These are phyloP conservation scores for Setophaga coronata DNA, from an alignment of 2,113 vertebrate genomes.

Conservation along the genomic window DNA sequence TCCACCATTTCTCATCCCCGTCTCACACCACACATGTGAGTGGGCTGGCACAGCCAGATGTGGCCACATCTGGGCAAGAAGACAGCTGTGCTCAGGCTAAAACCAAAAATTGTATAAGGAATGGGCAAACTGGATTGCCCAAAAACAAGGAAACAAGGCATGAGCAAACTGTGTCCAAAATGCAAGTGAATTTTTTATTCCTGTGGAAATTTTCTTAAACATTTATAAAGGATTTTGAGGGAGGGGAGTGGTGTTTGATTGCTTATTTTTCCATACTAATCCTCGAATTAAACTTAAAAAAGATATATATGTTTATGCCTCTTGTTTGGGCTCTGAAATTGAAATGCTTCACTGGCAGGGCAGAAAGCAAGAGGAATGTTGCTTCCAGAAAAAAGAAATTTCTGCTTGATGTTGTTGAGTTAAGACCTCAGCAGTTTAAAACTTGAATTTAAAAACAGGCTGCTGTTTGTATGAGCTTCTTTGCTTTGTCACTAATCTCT, in stretches of 20 bases:
- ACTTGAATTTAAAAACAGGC: neutral
- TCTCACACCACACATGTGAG: accelerated
- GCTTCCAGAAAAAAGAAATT: neutral
- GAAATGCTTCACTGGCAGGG: neutral
- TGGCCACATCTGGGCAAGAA: neutral
- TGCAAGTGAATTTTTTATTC: neutral
- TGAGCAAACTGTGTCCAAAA: neutral
- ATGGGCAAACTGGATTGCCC: neutral
- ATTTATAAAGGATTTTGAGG: neutral
- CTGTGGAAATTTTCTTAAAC: neutral
- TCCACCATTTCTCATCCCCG: accelerated
- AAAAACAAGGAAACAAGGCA: accelerated
- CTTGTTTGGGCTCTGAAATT: neutral
- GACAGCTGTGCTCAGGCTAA: neutral
- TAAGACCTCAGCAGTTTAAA: neutral
- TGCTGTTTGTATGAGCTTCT: neutral
- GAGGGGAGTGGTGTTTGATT: accelerated
- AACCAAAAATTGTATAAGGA: neutral
- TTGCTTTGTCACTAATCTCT: neutral
- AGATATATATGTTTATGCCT: neutral
- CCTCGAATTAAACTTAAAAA: neutral
- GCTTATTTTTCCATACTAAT: neutral
- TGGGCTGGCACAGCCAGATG: neutral
- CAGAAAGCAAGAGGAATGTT: neutral
- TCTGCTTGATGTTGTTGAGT: accelerated